Evolutionary conservation across 2,888 invertebrate species (phyloP).

Genomic region (Rapana venosa): DNA sequence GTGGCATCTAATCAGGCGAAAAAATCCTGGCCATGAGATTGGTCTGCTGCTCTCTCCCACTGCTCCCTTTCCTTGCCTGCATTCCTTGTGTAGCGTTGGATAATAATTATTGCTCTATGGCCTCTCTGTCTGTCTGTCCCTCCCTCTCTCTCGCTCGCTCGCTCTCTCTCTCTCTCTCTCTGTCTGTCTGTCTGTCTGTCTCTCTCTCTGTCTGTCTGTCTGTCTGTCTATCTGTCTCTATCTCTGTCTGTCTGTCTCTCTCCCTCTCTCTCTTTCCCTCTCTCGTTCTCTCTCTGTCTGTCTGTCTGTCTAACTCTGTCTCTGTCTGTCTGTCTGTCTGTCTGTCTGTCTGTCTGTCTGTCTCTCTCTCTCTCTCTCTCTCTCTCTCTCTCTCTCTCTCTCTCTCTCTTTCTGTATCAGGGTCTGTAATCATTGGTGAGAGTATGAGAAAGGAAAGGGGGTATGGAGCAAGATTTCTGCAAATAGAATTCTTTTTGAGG

Average conservation of each 20-base stretch:
- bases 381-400: conserved; percentile 17
- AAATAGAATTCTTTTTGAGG: too few species aligned
- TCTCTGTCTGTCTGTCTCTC: neutral
- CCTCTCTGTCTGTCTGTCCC: too few species aligned
- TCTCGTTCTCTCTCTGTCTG: conserved; percentile 2
- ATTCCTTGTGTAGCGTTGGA: too few species aligned
- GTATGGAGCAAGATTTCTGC: too few species aligned
- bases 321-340: neutral
- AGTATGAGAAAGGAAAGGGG: too few species aligned
- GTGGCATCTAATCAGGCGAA: too few species aligned
- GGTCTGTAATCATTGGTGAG: too few species aligned
- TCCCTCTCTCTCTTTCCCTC: neutral
- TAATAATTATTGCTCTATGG: too few species aligned
- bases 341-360: neutral
- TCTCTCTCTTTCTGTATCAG: neutral
- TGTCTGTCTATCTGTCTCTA: neutral
- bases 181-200: neutral
- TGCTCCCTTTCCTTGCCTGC: neutral
- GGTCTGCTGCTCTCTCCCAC: neutral
- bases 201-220: neutral
- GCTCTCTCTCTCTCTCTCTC: neutral
- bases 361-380: neutral
- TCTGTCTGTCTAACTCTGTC: neutral
- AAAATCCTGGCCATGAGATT: neutral
- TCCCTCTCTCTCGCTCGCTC: neutral